Base-by-base conservation (phyloP, 1,140 invertebrate species). In the Scylla paramamosain region DNA sequence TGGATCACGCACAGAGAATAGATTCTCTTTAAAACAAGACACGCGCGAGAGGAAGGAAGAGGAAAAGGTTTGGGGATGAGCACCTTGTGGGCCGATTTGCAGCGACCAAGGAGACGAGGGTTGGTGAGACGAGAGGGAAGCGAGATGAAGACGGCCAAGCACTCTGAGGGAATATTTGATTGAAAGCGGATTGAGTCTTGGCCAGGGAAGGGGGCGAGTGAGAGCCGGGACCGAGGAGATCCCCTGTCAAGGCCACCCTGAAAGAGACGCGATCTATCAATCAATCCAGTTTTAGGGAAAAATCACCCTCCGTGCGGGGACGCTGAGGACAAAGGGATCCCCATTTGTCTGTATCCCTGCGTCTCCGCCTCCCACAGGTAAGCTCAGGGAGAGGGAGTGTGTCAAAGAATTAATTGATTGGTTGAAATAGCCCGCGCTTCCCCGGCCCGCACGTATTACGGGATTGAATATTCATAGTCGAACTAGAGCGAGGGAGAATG, bases 401-500 rank as follows among this genome's bases (percentile, higher is more conserved):
- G 67, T 77, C 67, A 77, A 77, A 77, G 67, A 77, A 77, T 77
- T 77, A 77, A 77, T 77, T 77, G 8, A 77, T 77, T 77, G 67
- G 67, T 77, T 77, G 67, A 77, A 77, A 77, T 77, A n/a, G 67
- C 67, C 25, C 25, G 25, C 67, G n/a, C 67, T 77, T n/a, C 67
- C 67, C 67, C 67, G 67, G 67, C 25, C 67, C 6, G 67, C 67
- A 20, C 67, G 67, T 77, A 77, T 77, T 77, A 77, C 67, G 20
- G 67, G 67, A 77, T 77, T 77, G 67, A 77, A 77, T 77, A 77
- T 77, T 77, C 67, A 77, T 77, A n/a, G 67, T 77, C 67, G 25
- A n/a, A 77, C 20, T n/a, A 20, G 67, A 77, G 67, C 67, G 25
- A 77, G 67, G 67, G 67, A 77, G 67, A 77, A 77, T 77, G 67